Evolutionary conservation across 2,797 vertebrate genomes (phyloP).

Genomic region (Morelia viridis): DNA sequence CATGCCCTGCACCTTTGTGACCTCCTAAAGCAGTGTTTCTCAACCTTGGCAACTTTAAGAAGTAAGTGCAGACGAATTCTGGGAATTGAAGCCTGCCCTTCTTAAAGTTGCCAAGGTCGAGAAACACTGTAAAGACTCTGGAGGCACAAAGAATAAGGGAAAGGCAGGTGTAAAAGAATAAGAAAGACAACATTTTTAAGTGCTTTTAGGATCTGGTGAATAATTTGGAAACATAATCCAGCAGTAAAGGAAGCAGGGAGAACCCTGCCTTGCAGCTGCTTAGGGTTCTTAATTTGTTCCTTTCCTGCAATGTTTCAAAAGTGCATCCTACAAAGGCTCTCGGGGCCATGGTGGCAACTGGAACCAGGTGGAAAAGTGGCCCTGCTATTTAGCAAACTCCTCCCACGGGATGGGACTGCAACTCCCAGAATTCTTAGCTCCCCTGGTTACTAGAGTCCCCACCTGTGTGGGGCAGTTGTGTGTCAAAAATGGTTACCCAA

Average conservation of each 20-base stretch:
- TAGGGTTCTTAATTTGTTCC: neutral
- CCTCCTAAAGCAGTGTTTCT: too few relatives aligned
- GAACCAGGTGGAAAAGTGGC: neutral
- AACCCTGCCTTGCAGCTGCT: neutral
- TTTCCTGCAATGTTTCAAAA: too few relatives aligned
- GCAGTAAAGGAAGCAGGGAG: neutral
- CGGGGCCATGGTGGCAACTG: too few relatives aligned
- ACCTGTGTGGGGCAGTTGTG: too few relatives aligned
- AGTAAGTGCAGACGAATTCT: too few relatives aligned
- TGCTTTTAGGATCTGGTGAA: neutral
- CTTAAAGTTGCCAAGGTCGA: too few relatives aligned
- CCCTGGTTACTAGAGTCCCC: too few relatives aligned
- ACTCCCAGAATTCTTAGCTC: neutral
- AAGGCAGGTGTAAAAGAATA: neutral
- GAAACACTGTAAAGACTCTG: neutral
- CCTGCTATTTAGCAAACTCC: too few relatives aligned
- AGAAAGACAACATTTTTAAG: conserved; percentile 6
- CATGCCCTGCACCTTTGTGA: neutral
- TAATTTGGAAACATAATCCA: neutral
- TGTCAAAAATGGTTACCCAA: too few relatives aligned
- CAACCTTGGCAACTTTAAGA: too few relatives aligned
- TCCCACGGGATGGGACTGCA: neutral
- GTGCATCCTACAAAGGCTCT: neutral
- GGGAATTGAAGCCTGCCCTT: too few relatives aligned
- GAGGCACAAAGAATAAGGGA: neutral